phyloP scores from a whole-genome alignment of 2,797 vertebrate species.

The Cephalopachus bancanus region DNA sequence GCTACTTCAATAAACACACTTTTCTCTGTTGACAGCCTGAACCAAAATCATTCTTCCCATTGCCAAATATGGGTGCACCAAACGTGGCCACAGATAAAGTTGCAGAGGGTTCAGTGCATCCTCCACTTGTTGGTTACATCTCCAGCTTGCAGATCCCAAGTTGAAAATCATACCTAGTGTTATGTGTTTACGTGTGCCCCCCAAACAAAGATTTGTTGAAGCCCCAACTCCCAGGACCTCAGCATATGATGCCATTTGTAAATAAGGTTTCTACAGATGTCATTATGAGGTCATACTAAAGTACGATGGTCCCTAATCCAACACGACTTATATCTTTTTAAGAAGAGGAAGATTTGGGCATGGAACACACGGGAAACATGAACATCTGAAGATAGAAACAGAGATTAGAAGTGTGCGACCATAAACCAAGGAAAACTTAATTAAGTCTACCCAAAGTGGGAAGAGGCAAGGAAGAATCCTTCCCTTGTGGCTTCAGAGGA shows the following conservation, averaged over 20 bases:
- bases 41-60: not conserved
- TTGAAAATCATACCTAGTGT: not conserved
- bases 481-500: no score
- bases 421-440: not conserved
- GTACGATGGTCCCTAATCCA: not conserved
- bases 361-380: not conserved
- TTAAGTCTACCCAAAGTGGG: no score
- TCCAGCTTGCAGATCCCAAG: not conserved
- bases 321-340: not conserved
- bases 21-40: not conserved
- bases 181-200: not conserved
- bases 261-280: not conserved
- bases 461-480: not conserved
- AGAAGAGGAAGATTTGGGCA: not conserved
- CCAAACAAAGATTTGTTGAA: not conserved
- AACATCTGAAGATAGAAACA: not conserved
- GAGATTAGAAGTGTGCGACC: not conserved
- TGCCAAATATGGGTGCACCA: not conserved
- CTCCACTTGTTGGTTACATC: not conserved
- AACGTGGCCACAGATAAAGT: not conserved
- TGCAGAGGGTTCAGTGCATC: no score
- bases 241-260: not conserved
- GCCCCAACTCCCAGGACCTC: not conserved
- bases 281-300: not conserved
- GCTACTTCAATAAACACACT: not conserved